These are phyloP conservation scores for Belonocnema kinseyi DNA, from an alignment of 1,140 invertebrate species.

Conservation along the genomic window DNA sequence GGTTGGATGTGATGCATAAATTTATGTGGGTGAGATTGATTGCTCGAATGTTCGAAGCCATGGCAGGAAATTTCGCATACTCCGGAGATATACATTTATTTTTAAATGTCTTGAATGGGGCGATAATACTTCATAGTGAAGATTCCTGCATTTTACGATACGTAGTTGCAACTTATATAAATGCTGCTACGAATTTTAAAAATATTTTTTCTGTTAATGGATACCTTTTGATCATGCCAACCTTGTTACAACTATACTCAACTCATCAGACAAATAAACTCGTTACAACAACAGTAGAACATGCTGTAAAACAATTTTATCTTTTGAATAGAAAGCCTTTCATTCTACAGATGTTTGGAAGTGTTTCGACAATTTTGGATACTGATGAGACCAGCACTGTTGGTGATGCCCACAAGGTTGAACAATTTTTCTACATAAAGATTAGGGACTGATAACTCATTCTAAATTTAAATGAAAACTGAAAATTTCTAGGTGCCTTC, in stretches of 20 bases:
- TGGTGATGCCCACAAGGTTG: slow-evolving; percentile 93
- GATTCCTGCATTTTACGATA: slow-evolving; percentile 96
- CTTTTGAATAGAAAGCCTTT: slow-evolving; percentile 98
- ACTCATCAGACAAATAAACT: slow-evolving; percentile 98
- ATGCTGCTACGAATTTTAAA: slow-evolving; percentile 98
- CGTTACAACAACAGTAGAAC: slow-evolving; percentile 96
- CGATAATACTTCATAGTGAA: slow-evolving; percentile 97
- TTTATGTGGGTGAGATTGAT: slow-evolving; percentile 99
- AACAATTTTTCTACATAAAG: background rate
- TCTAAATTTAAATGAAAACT: slow-evolving; percentile 17
- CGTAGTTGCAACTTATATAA: slow-evolving; percentile 97
- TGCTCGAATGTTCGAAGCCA: slow-evolving; percentile 97
- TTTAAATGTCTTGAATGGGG: slow-evolving; percentile 97
- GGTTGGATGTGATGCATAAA: slow-evolving; percentile 97
- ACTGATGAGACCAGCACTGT: slow-evolving; percentile 90
- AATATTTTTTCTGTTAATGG: slow-evolving; percentile 99
- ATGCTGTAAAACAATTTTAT: slow-evolving; percentile 99
- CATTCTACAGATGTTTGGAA: slow-evolving; percentile 99
- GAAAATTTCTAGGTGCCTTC: slow-evolving; percentile 87
- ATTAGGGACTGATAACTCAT: slow-evolving; percentile 18
- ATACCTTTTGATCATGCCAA: slow-evolving; percentile 98
- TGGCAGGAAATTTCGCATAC: slow-evolving; percentile 98
- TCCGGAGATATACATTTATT: slow-evolving; percentile 98
- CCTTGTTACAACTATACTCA: slow-evolving; percentile 96
- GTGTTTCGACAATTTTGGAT: slow-evolving; percentile 96